These are phyloP conservation scores for Sinopyrophorus schimmeli DNA, from an alignment of 2,888 invertebrate species.

Conservation along the genomic window DNA sequence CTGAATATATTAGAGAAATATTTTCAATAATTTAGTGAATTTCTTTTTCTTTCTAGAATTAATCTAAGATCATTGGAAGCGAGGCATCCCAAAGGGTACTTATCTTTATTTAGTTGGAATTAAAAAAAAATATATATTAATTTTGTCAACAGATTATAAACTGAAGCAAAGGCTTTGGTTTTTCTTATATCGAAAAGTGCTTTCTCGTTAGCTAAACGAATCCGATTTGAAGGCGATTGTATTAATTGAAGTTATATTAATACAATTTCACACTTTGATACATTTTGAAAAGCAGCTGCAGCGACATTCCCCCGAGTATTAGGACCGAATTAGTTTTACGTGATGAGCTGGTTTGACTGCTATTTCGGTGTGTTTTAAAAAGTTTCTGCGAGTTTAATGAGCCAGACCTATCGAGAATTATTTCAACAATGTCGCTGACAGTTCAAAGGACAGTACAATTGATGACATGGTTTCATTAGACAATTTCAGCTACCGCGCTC, in stretches of 20 bases:
- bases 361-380: slow-evolving; percentile 9
- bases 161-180: slow-evolving; percentile 3
- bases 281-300: slow-evolving; percentile 12
- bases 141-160: too few relatives aligned
- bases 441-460: slow-evolving; percentile 27
- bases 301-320: background rate
- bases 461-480: slow-evolving; percentile 33
- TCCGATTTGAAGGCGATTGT: slow-evolving; percentile 13
- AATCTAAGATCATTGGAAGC: too few relatives aligned
- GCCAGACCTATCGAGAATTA: slow-evolving; percentile 21
- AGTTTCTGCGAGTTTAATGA: slow-evolving; percentile 18
- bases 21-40: too few relatives aligned
- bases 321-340: background rate
- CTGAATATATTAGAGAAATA: too few relatives aligned
- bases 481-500: slow-evolving; percentile 29
- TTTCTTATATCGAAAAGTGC: background rate
- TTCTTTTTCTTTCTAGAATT: too few relatives aligned
- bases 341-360: slow-evolving; percentile 6
- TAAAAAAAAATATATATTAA: too few relatives aligned
- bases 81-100: too few relatives aligned
- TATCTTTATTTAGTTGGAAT: too few relatives aligned
- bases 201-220: slow-evolving; percentile 7
- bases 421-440: slow-evolving; percentile 30
- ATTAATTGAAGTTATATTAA: slow-evolving; percentile 12
- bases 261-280: slow-evolving; percentile 16